These are phyloP conservation scores for Zingel zingel DNA, from an alignment of 2,113 vertebrate genomes.

Conservation along the genomic window DNA sequence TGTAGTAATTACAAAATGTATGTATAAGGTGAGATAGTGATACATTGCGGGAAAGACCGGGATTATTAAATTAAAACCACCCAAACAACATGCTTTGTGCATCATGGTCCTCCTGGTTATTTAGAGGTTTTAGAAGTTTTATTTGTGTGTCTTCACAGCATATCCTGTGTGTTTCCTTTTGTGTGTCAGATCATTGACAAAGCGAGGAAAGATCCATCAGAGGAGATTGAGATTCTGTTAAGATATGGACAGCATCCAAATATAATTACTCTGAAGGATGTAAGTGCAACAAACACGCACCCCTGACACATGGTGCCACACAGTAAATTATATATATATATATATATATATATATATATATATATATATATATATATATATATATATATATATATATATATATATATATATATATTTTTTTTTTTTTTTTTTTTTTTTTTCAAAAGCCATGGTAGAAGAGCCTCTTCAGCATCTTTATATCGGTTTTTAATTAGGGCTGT, in stretches of 20 bases:
- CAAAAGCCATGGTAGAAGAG: neutral
- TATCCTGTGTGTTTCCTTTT: constrained; percentile 14
- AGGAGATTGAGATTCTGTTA: constrained; percentile 96
- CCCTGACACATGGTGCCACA: neutral
- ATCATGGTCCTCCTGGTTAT: neutral
- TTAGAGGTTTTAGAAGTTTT: neutral
- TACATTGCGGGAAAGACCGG: neutral
- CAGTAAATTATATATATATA: neutral
- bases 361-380: too few relatives aligned
- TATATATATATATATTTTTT: too few relatives aligned
- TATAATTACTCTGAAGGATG: constrained; percentile 95
- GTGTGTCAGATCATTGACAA: constrained; percentile 91
- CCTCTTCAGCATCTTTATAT: neutral
- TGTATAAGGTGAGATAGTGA: neutral
- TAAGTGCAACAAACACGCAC: constrained; percentile 77
- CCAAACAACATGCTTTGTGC: neutral
- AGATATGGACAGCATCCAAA: constrained; percentile 96
- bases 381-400: too few relatives aligned
- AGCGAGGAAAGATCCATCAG: constrained; percentile 92
- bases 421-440: too few relatives aligned
- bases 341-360: too few relatives aligned
- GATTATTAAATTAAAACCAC: neutral
- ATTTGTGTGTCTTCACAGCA: neutral
- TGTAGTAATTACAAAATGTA: neutral
- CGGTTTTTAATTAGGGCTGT: too few relatives aligned